phyloP scores from a whole-genome alignment of 2,888 invertebrate species.

The Podotricha telesiphe region DNA sequence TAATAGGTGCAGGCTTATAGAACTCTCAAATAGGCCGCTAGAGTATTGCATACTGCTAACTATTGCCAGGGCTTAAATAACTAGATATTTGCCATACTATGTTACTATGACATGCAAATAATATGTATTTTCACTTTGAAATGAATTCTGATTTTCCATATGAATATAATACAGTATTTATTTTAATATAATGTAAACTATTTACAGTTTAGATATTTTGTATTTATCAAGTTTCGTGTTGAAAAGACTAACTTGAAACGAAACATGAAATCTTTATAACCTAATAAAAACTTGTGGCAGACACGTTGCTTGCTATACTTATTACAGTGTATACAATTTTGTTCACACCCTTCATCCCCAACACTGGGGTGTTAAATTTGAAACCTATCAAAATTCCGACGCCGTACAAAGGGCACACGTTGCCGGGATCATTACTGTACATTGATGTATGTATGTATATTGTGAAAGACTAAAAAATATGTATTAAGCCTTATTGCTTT shows the following conservation, averaged over 20 bases:
- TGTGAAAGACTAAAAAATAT: constrained; percentile 32
- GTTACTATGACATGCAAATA: too few species aligned
- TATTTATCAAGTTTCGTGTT: not conserved
- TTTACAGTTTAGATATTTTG: not conserved
- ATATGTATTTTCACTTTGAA: too few species aligned
- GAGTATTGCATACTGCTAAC: too few species aligned
- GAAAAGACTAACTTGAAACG: not conserved
- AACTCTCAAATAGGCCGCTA: too few species aligned
- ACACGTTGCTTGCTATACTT: constrained; percentile 32
- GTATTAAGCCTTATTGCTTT: constrained; percentile 28
- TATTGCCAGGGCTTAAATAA: too few species aligned
- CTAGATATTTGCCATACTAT: too few species aligned
- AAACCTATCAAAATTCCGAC: constrained; percentile 70
- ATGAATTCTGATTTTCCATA: too few species aligned
- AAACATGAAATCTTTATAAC: constrained; percentile 26
- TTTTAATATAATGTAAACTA: too few species aligned
- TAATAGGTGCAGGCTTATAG: too few species aligned
- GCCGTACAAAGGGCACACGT: constrained; percentile 61
- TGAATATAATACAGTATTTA: too few species aligned
- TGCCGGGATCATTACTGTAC: constrained; percentile 70
- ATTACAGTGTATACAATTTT: constrained; percentile 47
- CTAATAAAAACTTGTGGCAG: constrained; percentile 35
- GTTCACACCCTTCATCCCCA: constrained; percentile 51
- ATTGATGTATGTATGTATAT: constrained; percentile 43
- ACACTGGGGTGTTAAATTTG: constrained; percentile 47